Percentiles rank a stretch among this genome's conserved stretches.
Evolutionary conservation across 2,888 invertebrate genomes (phyloP).

Genomic region (Dione juno): DNA sequence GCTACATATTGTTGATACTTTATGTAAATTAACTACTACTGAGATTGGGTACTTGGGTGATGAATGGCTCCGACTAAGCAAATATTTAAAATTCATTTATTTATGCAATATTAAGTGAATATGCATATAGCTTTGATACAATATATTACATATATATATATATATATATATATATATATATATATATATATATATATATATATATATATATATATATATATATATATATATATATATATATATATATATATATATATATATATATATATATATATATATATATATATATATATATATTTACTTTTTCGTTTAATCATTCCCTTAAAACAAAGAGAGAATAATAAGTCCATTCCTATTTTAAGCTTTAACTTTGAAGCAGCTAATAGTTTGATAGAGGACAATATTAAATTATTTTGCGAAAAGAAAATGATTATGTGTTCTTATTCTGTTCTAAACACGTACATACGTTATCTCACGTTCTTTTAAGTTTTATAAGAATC

Average conservation of each 20-base stretch:
- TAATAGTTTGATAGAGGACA: neutral
- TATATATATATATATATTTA: neutral
- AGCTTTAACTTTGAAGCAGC: neutral
- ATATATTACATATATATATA: neutral
- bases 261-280: neutral
- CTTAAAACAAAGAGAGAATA: too few relatives aligned
- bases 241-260: neutral
- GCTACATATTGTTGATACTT: neutral
- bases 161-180: neutral
- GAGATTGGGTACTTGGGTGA: neutral
- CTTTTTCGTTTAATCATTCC: too few relatives aligned
- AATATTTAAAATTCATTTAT: neutral
- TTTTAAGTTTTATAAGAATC: neutral
- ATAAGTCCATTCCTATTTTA: neutral
- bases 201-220: neutral
- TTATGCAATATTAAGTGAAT: neutral
- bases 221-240: neutral
- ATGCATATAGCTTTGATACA: too few relatives aligned
- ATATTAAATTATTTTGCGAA: neutral
- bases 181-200: neutral
- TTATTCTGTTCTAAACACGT: neutral
- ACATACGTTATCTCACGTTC: slow-evolving; percentile 1
- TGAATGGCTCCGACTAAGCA: neutral
- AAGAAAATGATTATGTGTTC: neutral
- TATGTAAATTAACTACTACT: neutral